phyloP scores from a whole-genome alignment of 2,113 vertebrate genomes.

The Zosterops borbonicus region DNA sequence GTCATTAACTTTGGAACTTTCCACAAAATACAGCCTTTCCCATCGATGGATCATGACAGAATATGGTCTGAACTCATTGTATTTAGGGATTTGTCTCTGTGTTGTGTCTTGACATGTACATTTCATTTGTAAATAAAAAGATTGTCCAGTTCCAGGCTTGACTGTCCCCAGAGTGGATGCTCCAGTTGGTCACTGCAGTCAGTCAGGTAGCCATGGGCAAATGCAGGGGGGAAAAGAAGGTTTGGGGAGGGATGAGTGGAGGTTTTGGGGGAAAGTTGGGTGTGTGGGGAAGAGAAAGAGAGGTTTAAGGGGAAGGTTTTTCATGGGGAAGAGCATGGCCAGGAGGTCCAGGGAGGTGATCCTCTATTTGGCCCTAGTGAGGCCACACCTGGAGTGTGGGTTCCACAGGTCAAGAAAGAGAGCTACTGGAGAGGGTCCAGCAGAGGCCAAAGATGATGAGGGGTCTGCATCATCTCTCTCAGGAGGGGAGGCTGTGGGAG shows the following conservation, averaged over 20 bases:
- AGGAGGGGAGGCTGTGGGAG: background rate
- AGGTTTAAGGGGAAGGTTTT: background rate
- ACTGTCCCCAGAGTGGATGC: background rate
- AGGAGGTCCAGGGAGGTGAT: background rate
- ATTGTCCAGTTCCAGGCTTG: background rate
- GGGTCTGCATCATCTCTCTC: background rate
- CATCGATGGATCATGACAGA: fast-evolving
- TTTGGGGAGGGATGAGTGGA: background rate
- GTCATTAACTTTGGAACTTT: background rate
- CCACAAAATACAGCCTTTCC: background rate
- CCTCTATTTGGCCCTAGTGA: too few species aligned
- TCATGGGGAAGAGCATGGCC: background rate
- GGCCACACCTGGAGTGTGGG: background rate
- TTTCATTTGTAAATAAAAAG: conserved; percentile 30
- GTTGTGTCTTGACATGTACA: background rate
- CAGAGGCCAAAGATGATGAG: background rate
- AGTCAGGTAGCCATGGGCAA: background rate
- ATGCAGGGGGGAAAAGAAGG: too few species aligned
- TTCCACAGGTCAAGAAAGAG: background rate
- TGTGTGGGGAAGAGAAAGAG: background rate
- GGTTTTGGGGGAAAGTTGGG: fast-evolving
- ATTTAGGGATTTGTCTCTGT: background rate
- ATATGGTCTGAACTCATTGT: background rate
- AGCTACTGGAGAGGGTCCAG: background rate
- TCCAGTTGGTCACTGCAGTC: background rate